Evolutionary conservation across 2,113 vertebrate genomes (phyloP).

Genomic region (Mormoops blainvillei): DNA sequence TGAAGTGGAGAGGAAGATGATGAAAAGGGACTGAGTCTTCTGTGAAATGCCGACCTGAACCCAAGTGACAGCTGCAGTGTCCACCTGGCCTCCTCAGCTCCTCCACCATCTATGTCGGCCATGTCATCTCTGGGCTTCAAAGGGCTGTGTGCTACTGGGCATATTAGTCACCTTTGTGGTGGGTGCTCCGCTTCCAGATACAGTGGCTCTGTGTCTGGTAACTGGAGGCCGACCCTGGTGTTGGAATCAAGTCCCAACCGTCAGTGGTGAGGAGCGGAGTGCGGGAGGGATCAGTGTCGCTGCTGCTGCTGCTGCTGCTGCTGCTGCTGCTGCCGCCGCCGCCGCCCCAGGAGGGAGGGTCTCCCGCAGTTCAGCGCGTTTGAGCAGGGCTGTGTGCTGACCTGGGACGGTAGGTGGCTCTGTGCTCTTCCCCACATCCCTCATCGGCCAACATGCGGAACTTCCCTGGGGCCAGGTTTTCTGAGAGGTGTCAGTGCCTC

Average conservation of each 20-base stretch:
- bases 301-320: conserved; percentile 35
- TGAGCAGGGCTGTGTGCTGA: background rate
- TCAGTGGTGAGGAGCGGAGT: conserved; percentile 46
- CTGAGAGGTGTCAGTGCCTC: background rate
- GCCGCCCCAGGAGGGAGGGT: conserved; percentile 52
- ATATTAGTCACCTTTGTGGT: rapidly evolving
- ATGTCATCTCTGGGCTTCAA: background rate
- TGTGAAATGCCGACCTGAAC: background rate
- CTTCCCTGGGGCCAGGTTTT: conserved; percentile 14
- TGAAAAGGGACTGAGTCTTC: background rate
- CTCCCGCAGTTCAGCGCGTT: conserved; percentile 39
- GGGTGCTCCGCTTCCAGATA: background rate
- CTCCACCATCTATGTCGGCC: rapidly evolving
- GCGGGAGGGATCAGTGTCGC: conserved; percentile 48
- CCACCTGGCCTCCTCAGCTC: rapidly evolving
- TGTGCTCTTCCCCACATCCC: too few species aligned
- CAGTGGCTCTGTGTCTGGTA: background rate
- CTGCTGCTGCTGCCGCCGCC: background rate
- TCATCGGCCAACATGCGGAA: background rate
- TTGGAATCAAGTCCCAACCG: conserved; percentile 32
- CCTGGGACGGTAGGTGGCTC: background rate
- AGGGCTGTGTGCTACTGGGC: background rate
- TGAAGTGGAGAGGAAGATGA: background rate
- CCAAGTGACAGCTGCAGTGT: background rate
- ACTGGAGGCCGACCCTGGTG: conserved; percentile 52